Conservation (phyloP, 2,113 vertebrate genomes). For the Hypanus sabinus region DNA sequence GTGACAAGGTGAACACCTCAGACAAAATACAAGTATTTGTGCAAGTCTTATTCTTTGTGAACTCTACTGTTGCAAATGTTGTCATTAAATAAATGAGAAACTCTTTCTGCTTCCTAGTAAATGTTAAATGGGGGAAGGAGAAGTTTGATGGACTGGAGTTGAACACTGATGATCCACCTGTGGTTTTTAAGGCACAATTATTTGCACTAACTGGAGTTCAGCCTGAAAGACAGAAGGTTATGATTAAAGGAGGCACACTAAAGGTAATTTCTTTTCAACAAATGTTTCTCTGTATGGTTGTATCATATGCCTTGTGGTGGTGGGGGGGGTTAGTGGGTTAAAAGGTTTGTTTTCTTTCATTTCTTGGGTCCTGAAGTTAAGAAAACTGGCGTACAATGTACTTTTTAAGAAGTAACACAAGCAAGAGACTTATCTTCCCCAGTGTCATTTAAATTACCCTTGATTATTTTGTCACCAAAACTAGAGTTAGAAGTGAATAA, state of each 20-base stretch:
- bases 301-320: background rate
- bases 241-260: conserved; percentile 96
- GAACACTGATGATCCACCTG: conserved; percentile 93
- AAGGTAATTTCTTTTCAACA: conserved; percentile 65
- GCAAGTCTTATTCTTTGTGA: background rate
- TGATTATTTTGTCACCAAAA: background rate
- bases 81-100: background rate
- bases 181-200: conserved; percentile 98
- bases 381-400: background rate
- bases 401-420: background rate
- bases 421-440: background rate
- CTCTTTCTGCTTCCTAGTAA: conserved; percentile 63
- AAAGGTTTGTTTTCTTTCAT: background rate
- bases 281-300: background rate
- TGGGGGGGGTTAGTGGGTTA: background rate
- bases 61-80: background rate
- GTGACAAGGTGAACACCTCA: background rate
- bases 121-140: conserved; percentile 99
- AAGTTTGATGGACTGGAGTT: conserved; percentile 92
- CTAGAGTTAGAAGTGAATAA: background rate
- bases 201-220: conserved; percentile 94
- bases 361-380: background rate
- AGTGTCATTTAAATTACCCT: background rate
- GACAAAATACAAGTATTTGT: background rate
- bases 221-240: conserved; percentile 94